Percentiles rank a stretch among this genome's conserved stretches.
phyloP scores from a whole-genome alignment of 2,888 invertebrate genomes.

The Gnatocerus cornutus region DNA sequence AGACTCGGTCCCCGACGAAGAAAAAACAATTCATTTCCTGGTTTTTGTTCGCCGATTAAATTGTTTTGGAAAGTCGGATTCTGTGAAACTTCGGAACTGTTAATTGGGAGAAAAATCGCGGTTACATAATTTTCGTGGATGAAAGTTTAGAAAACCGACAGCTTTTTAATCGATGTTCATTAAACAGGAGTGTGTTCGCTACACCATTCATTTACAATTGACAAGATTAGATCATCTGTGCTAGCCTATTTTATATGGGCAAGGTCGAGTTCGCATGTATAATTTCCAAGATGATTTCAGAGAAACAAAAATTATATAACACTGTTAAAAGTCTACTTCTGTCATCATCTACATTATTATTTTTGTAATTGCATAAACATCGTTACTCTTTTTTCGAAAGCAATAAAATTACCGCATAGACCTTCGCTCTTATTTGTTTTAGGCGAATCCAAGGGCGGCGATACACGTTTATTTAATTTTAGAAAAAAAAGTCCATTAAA shows the following conservation, averaged over 20 bases:
- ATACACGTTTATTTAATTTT: conserved; percentile 7
- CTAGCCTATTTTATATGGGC: conserved; percentile 43
- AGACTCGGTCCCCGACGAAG: conserved; percentile 1
- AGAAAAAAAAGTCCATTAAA: conserved; percentile 13
- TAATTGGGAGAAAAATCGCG: conserved; percentile 23
- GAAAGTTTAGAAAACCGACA: conserved; percentile 22
- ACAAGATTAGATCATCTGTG: conserved; percentile 41
- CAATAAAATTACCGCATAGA: conserved; percentile 13
- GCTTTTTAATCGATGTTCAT: conserved; percentile 14
- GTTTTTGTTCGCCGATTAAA: conserved; percentile 25
- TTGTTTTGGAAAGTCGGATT: conserved; percentile 29
- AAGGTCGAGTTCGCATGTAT: conserved; percentile 43
- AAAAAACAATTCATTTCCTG: conserved; percentile 37
- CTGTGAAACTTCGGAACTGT: conserved; percentile 21
- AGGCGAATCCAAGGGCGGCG: conserved; percentile 23
- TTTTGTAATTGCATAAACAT: conserved; percentile 9
- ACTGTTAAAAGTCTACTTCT: conserved; percentile 8
- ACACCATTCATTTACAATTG: conserved; percentile 18
- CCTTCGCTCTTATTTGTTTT: conserved; percentile 32
- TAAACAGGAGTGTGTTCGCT: conserved; percentile 10
- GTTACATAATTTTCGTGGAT: conserved; percentile 20
- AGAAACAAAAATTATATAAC: conserved; percentile 34
- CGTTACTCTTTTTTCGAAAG: conserved; percentile 12
- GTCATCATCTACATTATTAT: conserved; percentile 1
- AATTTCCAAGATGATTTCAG: conserved; percentile 43